phyloP scores from a whole-genome alignment of 2,888 invertebrate genomes.

The Bugulina stolonifera region DNA sequence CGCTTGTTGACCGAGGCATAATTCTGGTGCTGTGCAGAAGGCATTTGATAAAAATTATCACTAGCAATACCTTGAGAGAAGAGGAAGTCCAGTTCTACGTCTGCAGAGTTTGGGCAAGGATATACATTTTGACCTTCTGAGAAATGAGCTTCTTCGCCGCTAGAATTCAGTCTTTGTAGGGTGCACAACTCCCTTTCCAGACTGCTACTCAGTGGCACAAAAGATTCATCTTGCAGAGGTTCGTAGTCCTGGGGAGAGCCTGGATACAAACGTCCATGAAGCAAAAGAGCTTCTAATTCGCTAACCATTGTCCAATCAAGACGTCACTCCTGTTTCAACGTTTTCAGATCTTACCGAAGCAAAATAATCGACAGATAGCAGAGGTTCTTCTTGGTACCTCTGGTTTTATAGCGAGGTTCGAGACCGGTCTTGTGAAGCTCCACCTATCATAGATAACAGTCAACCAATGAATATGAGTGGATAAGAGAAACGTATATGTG shows the following conservation, averaged over 20 bases:
- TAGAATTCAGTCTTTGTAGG: slow-evolving; percentile 46
- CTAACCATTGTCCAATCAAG: neutral
- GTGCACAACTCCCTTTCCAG: slow-evolving; percentile 46
- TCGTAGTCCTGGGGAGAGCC: neutral
- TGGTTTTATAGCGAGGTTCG: neutral
- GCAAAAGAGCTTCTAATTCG: slow-evolving; percentile 12
- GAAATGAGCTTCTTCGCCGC: slow-evolving; percentile 37
- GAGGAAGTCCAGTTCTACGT: slow-evolving; percentile 20
- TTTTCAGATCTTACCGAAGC: neutral
- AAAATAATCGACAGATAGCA: neutral
- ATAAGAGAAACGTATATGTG: neutral
- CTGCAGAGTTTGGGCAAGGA: slow-evolving; percentile 33
- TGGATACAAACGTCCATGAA: neutral
- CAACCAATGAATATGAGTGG: neutral
- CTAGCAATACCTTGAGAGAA: slow-evolving; percentile 27
- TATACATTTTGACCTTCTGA: neutral
- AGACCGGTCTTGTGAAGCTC: neutral
- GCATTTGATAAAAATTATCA: slow-evolving; percentile 2
- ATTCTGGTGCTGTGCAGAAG: too few species aligned
- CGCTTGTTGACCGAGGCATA: neutral
- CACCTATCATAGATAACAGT: neutral
- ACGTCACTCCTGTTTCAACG: neutral
- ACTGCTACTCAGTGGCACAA: slow-evolving; percentile 42
- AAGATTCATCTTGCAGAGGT: slow-evolving; percentile 32
- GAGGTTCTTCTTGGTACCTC: neutral